Base-by-base conservation (phyloP, 1,140 invertebrate species). In the Aphelinus certus region DNA sequence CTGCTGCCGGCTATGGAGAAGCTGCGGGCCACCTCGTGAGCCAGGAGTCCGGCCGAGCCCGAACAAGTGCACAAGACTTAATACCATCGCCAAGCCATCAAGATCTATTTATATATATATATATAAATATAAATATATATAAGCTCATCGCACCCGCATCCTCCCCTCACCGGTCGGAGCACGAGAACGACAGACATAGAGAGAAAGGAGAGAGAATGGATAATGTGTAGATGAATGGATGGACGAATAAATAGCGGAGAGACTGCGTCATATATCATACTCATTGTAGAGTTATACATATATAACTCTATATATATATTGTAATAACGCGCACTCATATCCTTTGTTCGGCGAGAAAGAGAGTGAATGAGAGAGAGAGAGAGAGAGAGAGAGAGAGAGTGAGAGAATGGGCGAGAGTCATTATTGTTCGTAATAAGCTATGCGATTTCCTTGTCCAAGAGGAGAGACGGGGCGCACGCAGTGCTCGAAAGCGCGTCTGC, bases 1-100 rank as follows among this genome's bases (percentile, higher is more conserved):
- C 65, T 87, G 62, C 81, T 87, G 9, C 83, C 85, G 1, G 84
- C 86, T 46, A 78, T 86, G 67, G 86, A 88, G 74, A 88, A 88
- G 49, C 77, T 88, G 9, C 80, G 85, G 71, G 86, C 86, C 6
- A 87, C 85, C 56, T 88, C 86, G 82, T 87, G 85, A 64, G 53
- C n/a, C 72, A 53, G 7, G 72, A 55, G 47, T 47, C 6, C 60
- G 58, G 61, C 48, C 62, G 46, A 4, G 51, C 26, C 26, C 26
- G 26, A 26, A 53, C 51, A 53, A 53, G 81, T 82, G 83, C 85
- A 87, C 85, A 86, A 87, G 85, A 87, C 86, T 86, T 86, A 86
- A 84, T 80, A 85, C 71, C 80, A 83, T 80, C 78, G 79, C 64
- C 74, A 56, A 75, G 61, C 63, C 75, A 78, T 80, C 80, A 80